phyloP scores from a whole-genome alignment of 2,113 vertebrate genomes.

The Melanostigma gelatinosum region DNA sequence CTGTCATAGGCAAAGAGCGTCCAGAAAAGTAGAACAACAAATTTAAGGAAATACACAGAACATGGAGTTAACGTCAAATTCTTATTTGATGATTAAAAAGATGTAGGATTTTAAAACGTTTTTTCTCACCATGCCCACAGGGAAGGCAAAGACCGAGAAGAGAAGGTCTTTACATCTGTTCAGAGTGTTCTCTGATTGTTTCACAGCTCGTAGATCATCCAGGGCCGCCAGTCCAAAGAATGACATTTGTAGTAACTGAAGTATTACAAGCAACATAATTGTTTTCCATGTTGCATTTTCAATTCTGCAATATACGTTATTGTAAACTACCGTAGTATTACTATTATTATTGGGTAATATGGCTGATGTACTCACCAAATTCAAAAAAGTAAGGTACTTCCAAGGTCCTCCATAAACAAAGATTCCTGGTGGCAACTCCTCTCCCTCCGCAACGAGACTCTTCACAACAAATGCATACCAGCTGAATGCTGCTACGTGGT shows the following conservation, averaged over 20 bases:
- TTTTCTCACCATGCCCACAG: slow-evolving; percentile 80
- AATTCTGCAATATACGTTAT: not conserved
- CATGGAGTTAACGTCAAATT: not conserved
- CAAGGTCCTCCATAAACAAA: slow-evolving; percentile 83
- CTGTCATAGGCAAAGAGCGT: slow-evolving; percentile 86
- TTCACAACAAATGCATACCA: slow-evolving; percentile 80
- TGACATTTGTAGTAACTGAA: slow-evolving; percentile 79
- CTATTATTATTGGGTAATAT: not conserved
- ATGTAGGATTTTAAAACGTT: not conserved
- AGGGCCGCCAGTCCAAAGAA: slow-evolving; percentile 78
- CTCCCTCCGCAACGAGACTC: slow-evolving; percentile 66
- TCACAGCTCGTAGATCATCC: slow-evolving; percentile 67
- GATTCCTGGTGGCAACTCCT: slow-evolving; percentile 76
- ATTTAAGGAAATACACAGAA: slow-evolving; percentile 74
- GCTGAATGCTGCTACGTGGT: slow-evolving; percentile 72
- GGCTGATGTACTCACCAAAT: slow-evolving; percentile 72
- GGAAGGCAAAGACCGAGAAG: slow-evolving; percentile 82
- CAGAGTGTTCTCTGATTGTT: slow-evolving; percentile 45
- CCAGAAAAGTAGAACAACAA: slow-evolving; percentile 91
- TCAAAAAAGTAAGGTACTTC: slow-evolving; percentile 86
- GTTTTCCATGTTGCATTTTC: not conserved
- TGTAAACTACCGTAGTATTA: not conserved
- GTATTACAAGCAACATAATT: slow-evolving; percentile 26
- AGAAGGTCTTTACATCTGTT: slow-evolving; percentile 73
- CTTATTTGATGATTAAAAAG: not conserved